Percentiles rank a stretch among this genome's conserved stretches.
These are phyloP conservation scores for Ceriagrion tenellum DNA, from an alignment of 2,888 invertebrate species.

Conservation along the genomic window DNA sequence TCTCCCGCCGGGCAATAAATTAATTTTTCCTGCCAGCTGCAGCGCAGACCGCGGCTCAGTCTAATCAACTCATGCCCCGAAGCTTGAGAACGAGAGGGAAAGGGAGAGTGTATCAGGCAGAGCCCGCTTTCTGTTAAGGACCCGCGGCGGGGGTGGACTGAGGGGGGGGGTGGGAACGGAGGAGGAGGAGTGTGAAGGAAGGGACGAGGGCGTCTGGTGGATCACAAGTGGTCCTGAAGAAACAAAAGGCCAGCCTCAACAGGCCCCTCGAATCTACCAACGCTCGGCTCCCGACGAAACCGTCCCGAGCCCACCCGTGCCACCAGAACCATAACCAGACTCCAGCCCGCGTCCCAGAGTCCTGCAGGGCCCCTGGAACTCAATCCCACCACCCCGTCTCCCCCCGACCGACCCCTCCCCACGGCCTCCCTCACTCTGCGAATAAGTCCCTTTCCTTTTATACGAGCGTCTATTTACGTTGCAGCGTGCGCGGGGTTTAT, in stretches of 20 bases:
- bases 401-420: not conserved
- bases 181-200: not conserved
- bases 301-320: not conserved
- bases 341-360: not conserved
- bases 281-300: not conserved
- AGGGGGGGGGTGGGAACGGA: not conserved
- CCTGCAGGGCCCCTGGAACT: not conserved
- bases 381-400: not conserved
- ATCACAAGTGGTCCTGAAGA: conserved; percentile 51
- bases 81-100: not conserved
- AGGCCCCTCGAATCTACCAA: not conserved
- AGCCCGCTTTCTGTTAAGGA: conserved; percentile 11
- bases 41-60: not conserved
- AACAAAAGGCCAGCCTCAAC: conserved; percentile 21
- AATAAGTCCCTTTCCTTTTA: conserved; percentile 65
- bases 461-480: conserved; percentile 65
- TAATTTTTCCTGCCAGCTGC: not conserved
- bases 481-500: conserved; percentile 63
- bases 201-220: not conserved
- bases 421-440: conserved; percentile 32
- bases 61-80: not conserved
- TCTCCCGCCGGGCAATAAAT: not conserved
- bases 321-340: not conserved
- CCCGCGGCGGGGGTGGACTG: not conserved
- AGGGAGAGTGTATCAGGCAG: not conserved